These are phyloP conservation scores for Noctua janthina DNA, from an alignment of 2,888 invertebrate genomes.

Conservation along the genomic window DNA sequence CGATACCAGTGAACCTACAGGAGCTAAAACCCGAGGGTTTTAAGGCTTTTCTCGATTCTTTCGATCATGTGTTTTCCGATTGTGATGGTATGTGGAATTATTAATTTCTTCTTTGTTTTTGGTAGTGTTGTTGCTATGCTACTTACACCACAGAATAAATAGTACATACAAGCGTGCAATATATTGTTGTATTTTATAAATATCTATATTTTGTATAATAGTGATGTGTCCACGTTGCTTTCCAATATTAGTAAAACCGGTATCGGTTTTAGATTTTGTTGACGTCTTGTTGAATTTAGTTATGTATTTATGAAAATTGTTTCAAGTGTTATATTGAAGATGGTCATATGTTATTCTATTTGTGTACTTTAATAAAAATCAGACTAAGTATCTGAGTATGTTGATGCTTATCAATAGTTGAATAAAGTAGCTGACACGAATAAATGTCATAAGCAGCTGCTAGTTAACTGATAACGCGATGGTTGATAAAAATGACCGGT, in stretches of 20 bases:
- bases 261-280: constrained; percentile 8
- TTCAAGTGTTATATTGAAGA: neutral
- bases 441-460: neutral
- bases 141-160: no score
- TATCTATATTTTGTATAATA: neutral
- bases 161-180: neutral
- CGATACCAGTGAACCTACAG: constrained; percentile 81
- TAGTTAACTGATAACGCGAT: neutral
- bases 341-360: neutral
- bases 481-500: no score
- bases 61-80: constrained; percentile 94
- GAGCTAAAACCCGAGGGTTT: constrained; percentile 85
- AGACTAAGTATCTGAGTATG: neutral
- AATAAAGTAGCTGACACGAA: neutral
- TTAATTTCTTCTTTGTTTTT: constrained; percentile 20
- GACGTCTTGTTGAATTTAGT: neutral
- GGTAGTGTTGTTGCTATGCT: neutral
- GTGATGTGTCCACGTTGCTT: neutral
- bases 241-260: constrained; percentile 20
- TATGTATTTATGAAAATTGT: neutral
- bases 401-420: neutral
- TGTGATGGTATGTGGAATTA: constrained; percentile 92
- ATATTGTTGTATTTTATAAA: neutral
- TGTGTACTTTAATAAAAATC: neutral
- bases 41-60: constrained; percentile 90